These are phyloP conservation scores for Vulpes vulpes DNA, from an alignment of 2,113 vertebrate species.

Conservation along the genomic window DNA sequence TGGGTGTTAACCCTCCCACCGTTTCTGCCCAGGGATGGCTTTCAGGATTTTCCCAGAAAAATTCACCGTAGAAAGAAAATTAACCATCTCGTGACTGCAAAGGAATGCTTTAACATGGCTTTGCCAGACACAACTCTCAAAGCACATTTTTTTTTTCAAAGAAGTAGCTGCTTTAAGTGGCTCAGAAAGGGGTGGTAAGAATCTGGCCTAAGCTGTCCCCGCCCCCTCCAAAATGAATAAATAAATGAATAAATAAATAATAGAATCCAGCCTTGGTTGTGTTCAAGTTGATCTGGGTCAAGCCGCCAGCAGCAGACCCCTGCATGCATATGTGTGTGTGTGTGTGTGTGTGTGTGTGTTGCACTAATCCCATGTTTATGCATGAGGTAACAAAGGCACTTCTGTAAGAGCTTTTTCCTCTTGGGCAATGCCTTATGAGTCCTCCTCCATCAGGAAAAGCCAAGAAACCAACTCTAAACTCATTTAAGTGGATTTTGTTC, in stretches of 20 bases:
- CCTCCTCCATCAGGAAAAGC: constrained; percentile 89
- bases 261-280: constrained; percentile 81
- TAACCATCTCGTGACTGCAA: not conserved
- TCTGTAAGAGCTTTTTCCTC: constrained; percentile 90
- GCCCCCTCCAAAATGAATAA: no score
- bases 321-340: constrained; percentile 81
- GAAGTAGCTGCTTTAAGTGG: not conserved
- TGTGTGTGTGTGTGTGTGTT: constrained; percentile 84
- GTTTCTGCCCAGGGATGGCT: constrained; percentile 79
- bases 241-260: not conserved
- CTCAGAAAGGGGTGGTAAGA: not conserved
- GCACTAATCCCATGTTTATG: constrained; percentile 89
- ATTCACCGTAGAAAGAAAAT: constrained; percentile 63
- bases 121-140: constrained; percentile 11
- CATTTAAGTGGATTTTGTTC: constrained; percentile 96
- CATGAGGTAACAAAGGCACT: constrained; percentile 91
- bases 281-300: constrained; percentile 85
- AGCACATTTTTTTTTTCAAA: not conserved
- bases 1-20: constrained; percentile 69
- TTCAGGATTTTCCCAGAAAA: constrained; percentile 80
- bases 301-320: constrained; percentile 73
- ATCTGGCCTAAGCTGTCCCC: not conserved
- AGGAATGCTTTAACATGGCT: constrained; percentile 31
- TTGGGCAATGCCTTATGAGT: constrained; percentile 89
- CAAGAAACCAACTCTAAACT: constrained; percentile 93